phyloP scores from a whole-genome alignment of 1,140 invertebrate genomes.

The Scaptomyza pallida region DNA sequence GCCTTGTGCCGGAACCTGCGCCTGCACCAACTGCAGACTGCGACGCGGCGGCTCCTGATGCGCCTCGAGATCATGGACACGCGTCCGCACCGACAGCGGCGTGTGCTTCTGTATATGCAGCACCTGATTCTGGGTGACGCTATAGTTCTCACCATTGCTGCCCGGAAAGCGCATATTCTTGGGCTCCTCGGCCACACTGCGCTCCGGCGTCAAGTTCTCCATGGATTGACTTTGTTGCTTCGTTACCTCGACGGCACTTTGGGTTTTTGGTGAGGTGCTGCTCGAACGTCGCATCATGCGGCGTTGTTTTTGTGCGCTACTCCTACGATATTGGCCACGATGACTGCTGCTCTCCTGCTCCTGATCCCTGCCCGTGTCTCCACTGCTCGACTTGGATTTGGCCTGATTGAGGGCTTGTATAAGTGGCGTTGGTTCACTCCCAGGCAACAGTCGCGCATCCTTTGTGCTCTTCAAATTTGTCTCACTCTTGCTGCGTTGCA shows the following conservation, averaged over 20 bases:
- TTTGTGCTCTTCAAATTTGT: slow-evolving; percentile 90
- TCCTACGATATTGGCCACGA: slow-evolving; percentile 70
- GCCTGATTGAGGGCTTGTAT: slow-evolving; percentile 85
- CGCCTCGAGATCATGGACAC: slow-evolving; percentile 78
- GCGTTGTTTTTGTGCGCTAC: slow-evolving; percentile 64
- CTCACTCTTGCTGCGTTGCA: slow-evolving; percentile 96
- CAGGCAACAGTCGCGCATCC: slow-evolving; percentile 85
- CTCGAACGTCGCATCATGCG: slow-evolving; percentile 77
- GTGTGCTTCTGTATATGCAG: slow-evolving; percentile 88
- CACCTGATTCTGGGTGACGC: slow-evolving; percentile 94
- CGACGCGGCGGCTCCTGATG: slow-evolving; percentile 50
- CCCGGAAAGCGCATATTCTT: slow-evolving; percentile 92
- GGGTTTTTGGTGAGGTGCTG: slow-evolving; percentile 78
- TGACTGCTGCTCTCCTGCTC: slow-evolving; percentile 14
- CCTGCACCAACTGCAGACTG: slow-evolving; percentile 8
- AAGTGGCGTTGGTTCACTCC: slow-evolving; percentile 86
- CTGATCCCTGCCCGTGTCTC: slow-evolving; percentile 36
- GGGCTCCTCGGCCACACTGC: slow-evolving; percentile 85
- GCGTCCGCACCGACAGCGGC: slow-evolving; percentile 76
- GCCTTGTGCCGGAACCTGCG: slow-evolving; percentile 52
- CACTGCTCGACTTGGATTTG: slow-evolving; percentile 65
- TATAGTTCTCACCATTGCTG: slow-evolving; percentile 92
- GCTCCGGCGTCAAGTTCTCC: slow-evolving; percentile 86
- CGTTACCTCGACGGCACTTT: slow-evolving; percentile 74
- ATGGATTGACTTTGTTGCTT: slow-evolving; percentile 85